phyloP scores from a whole-genome alignment of 2,797 vertebrate species.

The Tenualosa thibaudeaui region DNA sequence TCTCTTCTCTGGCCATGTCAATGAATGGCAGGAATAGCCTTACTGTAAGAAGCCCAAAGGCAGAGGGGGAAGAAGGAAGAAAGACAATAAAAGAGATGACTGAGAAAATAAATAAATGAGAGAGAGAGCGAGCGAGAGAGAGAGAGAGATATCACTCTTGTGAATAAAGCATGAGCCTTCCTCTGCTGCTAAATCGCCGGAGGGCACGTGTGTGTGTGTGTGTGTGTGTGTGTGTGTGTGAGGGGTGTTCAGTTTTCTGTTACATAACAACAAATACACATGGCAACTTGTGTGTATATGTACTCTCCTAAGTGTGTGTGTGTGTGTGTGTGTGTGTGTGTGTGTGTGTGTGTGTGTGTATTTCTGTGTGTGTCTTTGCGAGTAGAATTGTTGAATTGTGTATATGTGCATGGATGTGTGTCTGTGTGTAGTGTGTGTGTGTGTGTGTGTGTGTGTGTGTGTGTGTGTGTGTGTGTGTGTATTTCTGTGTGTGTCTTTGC shows the following conservation, averaged over 20 bases:
- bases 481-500: neutral
- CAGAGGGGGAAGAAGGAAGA: neutral
- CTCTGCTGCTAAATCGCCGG: conserved; percentile 33
- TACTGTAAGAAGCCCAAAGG: conserved; percentile 24
- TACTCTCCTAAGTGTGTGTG: neutral
- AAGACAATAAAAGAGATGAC: neutral
- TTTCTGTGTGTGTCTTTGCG: neutral
- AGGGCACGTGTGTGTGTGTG: neutral
- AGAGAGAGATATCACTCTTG: conserved; percentile 22
- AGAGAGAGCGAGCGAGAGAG: neutral
- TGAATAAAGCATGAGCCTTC: conserved; percentile 52
- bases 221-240: neutral
- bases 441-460: neutral
- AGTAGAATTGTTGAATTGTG: too few relatives aligned
- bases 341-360: neutral
- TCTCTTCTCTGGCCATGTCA: neutral
- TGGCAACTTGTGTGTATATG: conserved; percentile 7
- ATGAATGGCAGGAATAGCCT: neutral
- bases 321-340: conserved; percentile 19
- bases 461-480: neutral
- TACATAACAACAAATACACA: conserved; percentile 35
- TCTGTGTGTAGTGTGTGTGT: neutral
- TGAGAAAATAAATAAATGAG: conserved; percentile 19
- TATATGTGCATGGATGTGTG: neutral
- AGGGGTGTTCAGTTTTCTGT: conserved; percentile 26